A percentile compares a stretch with the other conserved stretches of the same genome.
phyloP scores from a whole-genome alignment of 2,797 vertebrate genomes.

The Enteromius unitaeniatus region DNA sequence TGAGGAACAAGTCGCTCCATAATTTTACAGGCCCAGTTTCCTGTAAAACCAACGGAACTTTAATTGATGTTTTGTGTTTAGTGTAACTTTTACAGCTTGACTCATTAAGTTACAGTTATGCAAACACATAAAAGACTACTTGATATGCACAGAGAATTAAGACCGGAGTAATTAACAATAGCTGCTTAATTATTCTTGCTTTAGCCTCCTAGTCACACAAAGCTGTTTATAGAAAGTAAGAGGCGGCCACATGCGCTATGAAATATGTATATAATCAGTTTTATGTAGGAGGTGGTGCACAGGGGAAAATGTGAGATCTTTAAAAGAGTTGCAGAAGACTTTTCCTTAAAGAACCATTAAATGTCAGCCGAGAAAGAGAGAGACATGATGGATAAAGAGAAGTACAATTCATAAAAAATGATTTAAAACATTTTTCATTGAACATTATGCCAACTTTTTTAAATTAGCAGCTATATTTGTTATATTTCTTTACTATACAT shows the following conservation, averaged over 20 bases:
- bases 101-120: not conserved
- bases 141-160: not conserved
- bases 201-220: constrained; percentile 16
- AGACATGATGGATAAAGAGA: not conserved
- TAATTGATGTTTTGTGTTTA: not conserved
- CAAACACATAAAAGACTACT: not conserved
- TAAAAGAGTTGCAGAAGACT: not conserved
- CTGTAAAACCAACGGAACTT: not conserved
- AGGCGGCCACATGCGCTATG: constrained; percentile 31
- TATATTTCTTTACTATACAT: not conserved
- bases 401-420: not conserved
- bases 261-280: constrained; percentile 38
- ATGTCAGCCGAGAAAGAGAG: not conserved
- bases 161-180: constrained; percentile 13
- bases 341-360: not conserved
- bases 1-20: not conserved
- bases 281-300: constrained; percentile 49
- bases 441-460: not conserved
- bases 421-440: not conserved
- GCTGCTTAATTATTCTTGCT: constrained; percentile 22
- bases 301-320: constrained; percentile 41
- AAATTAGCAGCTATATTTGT: not conserved
- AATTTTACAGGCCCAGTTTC: not conserved
- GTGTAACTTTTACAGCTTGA: not conserved
- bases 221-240: constrained; percentile 50